A percentile compares a stretch with the other conserved stretches of the same genome.
Conservation (phyloP, 53 echinoderm and acorn worm genomes). For the Mesocentrotus franciscanus region DNA sequence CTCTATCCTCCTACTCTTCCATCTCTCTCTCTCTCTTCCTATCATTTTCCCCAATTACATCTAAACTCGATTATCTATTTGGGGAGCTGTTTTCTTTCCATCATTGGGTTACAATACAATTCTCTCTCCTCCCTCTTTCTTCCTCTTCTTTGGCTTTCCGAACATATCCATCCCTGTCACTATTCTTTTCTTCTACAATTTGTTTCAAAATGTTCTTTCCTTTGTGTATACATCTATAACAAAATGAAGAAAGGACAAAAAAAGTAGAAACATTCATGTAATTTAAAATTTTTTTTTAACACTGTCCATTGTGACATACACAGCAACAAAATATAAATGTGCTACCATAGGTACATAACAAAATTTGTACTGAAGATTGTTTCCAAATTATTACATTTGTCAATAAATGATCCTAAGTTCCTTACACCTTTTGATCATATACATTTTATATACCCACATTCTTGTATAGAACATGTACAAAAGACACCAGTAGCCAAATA, state of each 20-base stretch:
- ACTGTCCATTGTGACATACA: constrained; percentile 3
- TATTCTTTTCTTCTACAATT: too few relatives aligned
- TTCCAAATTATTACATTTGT: background rate
- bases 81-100: background rate
- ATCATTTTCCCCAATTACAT: background rate
- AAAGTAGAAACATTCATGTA: background rate
- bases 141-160: background rate
- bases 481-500: background rate
- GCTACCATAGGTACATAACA: background rate
- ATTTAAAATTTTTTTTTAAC: background rate
- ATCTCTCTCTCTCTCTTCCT: background rate
- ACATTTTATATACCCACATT: background rate
- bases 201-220: background rate
- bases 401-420: background rate
- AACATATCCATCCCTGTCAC: background rate
- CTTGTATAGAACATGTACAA: background rate
- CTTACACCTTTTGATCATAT: background rate
- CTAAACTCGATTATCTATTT: background rate
- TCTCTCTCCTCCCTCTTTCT: background rate
- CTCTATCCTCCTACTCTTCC: background rate
- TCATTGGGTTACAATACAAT: background rate
- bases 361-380: background rate
- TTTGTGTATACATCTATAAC: background rate
- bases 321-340: constrained; percentile 36
- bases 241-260: background rate